These are phyloP conservation scores for Callinectes sapidus DNA, from an alignment of 2,888 invertebrate species.

Conservation along the genomic window DNA sequence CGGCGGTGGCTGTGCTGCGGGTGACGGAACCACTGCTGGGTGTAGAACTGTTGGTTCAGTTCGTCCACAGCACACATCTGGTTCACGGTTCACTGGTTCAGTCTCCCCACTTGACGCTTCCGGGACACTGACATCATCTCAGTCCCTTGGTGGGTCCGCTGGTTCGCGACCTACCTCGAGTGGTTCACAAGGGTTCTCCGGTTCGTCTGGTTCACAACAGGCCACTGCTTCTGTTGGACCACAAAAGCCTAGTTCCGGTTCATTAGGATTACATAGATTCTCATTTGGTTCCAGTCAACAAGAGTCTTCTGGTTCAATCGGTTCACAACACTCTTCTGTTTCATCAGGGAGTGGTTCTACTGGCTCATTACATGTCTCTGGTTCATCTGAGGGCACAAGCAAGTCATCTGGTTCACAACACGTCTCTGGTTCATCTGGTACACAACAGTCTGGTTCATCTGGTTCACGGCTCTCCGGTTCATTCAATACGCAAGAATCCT, in stretches of 20 bases:
- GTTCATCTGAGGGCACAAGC: not conserved
- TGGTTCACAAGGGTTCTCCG: not conserved
- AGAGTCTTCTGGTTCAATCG: not conserved
- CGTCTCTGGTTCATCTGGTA: not conserved
- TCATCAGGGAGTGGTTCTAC: not conserved
- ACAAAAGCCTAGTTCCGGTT: not conserved
- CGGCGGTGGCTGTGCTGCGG: not conserved
- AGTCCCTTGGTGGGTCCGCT: not conserved
- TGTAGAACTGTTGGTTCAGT: not conserved
- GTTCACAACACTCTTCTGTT: not conserved
- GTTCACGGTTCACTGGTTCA: not conserved
- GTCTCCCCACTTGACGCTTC: not conserved
- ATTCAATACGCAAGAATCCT: no score
- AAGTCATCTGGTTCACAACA: not conserved
- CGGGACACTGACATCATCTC: not conserved
- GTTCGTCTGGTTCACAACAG: not conserved
- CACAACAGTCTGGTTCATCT: not conserved
- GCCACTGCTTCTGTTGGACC: not conserved
- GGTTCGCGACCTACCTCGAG: not conserved
- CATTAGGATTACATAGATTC: not conserved
- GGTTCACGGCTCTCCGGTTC: not conserved
- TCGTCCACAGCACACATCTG: not conserved
- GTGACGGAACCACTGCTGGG: not conserved
- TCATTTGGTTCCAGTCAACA: not conserved
- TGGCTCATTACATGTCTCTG: not conserved